Evolutionary conservation across 2,888 invertebrate species (phyloP), one percentile per base, ranked within the genome.

Genomic region (Aromia moschata): DNA sequence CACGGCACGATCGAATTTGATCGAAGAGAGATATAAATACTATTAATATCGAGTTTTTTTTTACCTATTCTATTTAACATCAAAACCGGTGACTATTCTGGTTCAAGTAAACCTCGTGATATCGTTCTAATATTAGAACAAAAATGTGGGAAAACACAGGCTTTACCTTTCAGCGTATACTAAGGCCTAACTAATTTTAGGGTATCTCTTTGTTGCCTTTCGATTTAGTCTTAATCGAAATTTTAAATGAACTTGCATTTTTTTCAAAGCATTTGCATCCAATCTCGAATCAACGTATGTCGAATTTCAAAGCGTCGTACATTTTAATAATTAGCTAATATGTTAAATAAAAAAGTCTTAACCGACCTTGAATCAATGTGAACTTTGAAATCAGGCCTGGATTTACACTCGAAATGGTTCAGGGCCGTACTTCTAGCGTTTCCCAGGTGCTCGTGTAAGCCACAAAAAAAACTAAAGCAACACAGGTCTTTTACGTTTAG

Each of bases 261-360:
- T 38, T 40, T n/a, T n/a, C n/a, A n/a, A 15, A 17, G 17, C 15
- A 43, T 20, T 20, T 25, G 25, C n/a, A 25, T 46, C 46, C 15
- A 17, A 33, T 14, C n/a, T 33, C 31, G 46, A 33, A 33, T 33
- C n/a, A 10, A 10, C 5, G 10, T 33, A 33, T 11, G 33, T n/a
- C 33, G 7, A 25, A 25, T 25, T 25, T 25, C 9, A 25, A 5
- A 25, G 25, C 16, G 16, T 30, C 31, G 25, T 33, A 46, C 16
- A 46, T 46, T 46, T 46, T 46, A 46, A 46, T 46, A 45, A 37
- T 52, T 52, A 12, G 18, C 18, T 49, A 36, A 45, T 52, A 36
- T 58, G 52, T 52, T 54, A 46, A 37, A 45, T 30, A 36, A 36
- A 47, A 47, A 30, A 41, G 36, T 41, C 49, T 36, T 54, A 58